A percentile compares a stretch with the other conserved stretches of the same genome.
Conservation (phyloP, 2,113 vertebrate genomes). For the Euleptes europaea region DNA sequence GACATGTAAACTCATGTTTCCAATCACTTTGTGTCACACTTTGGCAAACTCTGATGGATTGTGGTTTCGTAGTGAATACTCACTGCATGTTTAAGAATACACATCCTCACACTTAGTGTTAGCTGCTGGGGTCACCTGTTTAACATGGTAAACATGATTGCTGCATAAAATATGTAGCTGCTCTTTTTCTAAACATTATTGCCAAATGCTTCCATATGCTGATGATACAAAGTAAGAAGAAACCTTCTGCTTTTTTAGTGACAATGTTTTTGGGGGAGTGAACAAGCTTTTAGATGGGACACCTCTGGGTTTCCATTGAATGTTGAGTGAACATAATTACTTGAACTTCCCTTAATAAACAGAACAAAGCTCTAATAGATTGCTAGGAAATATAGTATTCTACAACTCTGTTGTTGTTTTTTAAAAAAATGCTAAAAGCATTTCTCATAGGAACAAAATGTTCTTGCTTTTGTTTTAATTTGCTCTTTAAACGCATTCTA, state of each 20-base stretch:
- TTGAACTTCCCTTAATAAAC: neutral
- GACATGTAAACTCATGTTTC: neutral
- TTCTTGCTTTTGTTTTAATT: neutral
- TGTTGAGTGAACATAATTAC: neutral
- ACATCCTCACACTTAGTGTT: neutral
- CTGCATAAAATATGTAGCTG: neutral
- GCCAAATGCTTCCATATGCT: neutral
- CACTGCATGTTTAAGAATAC: neutral
- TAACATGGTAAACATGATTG: neutral
- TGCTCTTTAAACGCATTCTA: neutral
- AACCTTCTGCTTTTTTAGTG: neutral
- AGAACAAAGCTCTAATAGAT: neutral
- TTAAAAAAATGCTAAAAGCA: neutral
- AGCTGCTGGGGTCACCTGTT: neutral
- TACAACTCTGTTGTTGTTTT: neutral
- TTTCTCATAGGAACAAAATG: conserved; percentile 14
- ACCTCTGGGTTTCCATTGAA: neutral
- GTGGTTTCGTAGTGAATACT: too few relatives aligned
- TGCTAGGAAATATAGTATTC: conserved; percentile 5
- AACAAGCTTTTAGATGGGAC: neutral
- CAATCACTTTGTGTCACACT: neutral
- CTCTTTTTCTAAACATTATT: neutral
- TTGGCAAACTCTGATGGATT: neutral
- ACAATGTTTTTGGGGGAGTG: neutral
- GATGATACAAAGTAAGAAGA: neutral